These are phyloP conservation scores for Spodoptera exigua DNA, from an alignment of 2,888 invertebrate genomes.

Conservation along the genomic window DNA sequence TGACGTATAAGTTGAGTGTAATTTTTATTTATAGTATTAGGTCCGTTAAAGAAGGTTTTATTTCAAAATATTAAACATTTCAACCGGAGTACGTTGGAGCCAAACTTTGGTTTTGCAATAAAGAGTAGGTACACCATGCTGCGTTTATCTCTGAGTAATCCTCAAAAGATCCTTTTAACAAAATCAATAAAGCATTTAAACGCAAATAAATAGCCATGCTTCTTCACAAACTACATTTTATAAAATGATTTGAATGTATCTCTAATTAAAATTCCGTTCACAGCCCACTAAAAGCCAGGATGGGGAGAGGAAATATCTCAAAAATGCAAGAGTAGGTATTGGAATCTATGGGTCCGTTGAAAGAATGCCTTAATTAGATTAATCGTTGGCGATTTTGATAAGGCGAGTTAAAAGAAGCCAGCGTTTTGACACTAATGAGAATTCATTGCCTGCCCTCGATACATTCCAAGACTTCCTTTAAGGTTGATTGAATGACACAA, in stretches of 20 bases:
- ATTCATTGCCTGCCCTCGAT: constrained; percentile 70
- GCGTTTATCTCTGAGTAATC: too few relatives aligned
- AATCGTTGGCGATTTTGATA: constrained; percentile 82
- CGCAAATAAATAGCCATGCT: constrained; percentile 15
- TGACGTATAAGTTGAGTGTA: too few relatives aligned
- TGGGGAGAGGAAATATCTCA: constrained; percentile 70
- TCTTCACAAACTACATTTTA: constrained; percentile 46
- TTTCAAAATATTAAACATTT: too few relatives aligned
- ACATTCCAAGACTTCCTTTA: constrained; percentile 38
- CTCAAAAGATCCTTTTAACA: too few relatives aligned
- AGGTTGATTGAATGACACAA: constrained; percentile 40
- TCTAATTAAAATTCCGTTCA: constrained; percentile 85
- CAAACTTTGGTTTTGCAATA: too few relatives aligned
- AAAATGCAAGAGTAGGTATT: constrained; percentile 78
- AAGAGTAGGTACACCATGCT: too few relatives aligned
- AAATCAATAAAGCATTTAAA: not conserved
- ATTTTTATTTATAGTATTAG: too few relatives aligned
- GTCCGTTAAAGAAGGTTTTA: too few relatives aligned
- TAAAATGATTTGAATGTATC: constrained; percentile 55
- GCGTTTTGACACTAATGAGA: constrained; percentile 81
- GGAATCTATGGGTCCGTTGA: constrained; percentile 76
- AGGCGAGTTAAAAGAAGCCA: constrained; percentile 76
- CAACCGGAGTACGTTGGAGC: too few relatives aligned
- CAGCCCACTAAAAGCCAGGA: constrained; percentile 71
- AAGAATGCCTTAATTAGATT: constrained; percentile 87